Conservation (phyloP, 2,113 vertebrate species). For the Syngnathus floridae region DNA sequence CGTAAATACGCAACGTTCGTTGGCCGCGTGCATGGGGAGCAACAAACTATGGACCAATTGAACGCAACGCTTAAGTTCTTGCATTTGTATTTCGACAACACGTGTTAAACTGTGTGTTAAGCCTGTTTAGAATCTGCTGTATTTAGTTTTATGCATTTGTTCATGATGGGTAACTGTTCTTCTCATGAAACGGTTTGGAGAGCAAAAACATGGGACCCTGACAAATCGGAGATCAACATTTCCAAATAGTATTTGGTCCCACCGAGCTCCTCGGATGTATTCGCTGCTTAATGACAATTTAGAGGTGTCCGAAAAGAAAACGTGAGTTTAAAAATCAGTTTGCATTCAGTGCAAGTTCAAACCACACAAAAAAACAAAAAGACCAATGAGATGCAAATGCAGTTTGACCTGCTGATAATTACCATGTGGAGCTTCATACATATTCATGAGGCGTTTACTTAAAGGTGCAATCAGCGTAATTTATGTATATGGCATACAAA, state of each 20-base stretch:
- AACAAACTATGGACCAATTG: background rate
- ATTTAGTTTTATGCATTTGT: no score
- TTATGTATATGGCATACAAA: background rate
- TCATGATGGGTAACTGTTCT: no score
- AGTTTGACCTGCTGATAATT: background rate
- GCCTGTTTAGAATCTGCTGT: no score
- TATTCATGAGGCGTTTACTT: background rate
- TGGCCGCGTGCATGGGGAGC: background rate
- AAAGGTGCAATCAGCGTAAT: background rate
- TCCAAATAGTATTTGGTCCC: no score
- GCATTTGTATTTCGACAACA: background rate
- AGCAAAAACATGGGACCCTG: no score
- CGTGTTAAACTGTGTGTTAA: background rate
- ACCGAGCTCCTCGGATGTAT: background rate
- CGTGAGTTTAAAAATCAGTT: background rate
- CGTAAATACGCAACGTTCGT: conserved; percentile 54
- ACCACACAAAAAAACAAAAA: background rate
- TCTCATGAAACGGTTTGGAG: no score
- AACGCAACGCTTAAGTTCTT: background rate
- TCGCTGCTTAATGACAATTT: background rate
- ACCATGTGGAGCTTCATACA: background rate
- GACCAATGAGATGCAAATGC: background rate
- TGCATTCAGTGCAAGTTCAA: background rate
- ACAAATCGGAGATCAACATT: no score
- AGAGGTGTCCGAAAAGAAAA: background rate